Base-by-base conservation (phyloP, 2,797 vertebrate species). In the Vultur gryphus region DNA sequence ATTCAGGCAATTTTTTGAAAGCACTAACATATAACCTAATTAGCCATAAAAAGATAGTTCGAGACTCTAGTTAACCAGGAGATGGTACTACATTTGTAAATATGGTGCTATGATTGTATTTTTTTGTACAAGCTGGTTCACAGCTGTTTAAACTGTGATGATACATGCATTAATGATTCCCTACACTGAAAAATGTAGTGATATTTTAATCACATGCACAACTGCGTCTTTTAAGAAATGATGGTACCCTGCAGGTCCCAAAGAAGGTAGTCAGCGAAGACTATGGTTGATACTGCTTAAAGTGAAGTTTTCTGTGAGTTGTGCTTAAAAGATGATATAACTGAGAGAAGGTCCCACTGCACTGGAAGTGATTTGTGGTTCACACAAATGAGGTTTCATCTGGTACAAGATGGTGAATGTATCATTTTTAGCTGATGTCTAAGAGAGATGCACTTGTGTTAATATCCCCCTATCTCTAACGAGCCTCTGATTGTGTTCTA, bases 101-200 rank as follows among this genome's bases (percentile, higher is more conserved):
- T 98, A 97, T 94, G 98, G 98, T 98, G 98, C 98, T 98, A 98
- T 95, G 97, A 97, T 97, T 97, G 96, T 96, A 97, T 97, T 97
- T 97, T 97, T 97, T 97, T 97, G 96, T 97, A 97, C 72, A 65
- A 92, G 96, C 97, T 97, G 97, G 85, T 93, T 93, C 77, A 84
- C 96, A 97, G 95, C 96, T 96, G 89, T 96, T 96, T 96, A 96
- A 97, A 97, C 98, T 98, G 98, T 98, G 98, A 98, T 97, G 92
- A 91, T 89, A 93, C 75, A 73, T 95, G 61, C 96, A 95, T 95
- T 94, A 81, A 94, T 95, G 84, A 88, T 93, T 97, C 87, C 91
- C 96, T 97, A 88, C 61, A 51, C 88, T 93, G 89, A 93, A 97
- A 91, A 96, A 92, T 52, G 81, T 95, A 96, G 96, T 97, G 93